These are phyloP conservation scores for Cebidichthys violaceus DNA, from an alignment of 2,113 vertebrate genomes.

Conservation along the genomic window DNA sequence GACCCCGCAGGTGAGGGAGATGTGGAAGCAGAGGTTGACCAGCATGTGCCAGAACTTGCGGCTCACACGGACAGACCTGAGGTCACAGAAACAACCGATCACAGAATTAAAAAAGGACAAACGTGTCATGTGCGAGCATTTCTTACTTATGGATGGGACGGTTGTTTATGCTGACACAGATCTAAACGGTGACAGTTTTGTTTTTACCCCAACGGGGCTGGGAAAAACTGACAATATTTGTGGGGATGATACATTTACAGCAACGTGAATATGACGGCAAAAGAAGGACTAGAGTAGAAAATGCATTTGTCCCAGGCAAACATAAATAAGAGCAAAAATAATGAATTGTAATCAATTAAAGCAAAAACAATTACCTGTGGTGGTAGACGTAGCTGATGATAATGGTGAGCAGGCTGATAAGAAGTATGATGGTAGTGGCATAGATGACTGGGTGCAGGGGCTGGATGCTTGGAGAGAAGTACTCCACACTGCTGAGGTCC, in stretches of 20 bases:
- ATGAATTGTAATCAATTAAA: background rate
- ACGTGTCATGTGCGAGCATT: background rate
- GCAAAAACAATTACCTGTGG: conserved; percentile 86
- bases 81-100: conserved; percentile 53
- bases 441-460: conserved; percentile 94
- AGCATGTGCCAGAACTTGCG: conserved; percentile 98
- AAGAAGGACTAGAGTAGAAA: background rate
- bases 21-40: conserved; percentile 94
- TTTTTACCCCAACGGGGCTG: background rate
- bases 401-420: conserved; percentile 88
- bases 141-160: background rate
- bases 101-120: background rate
- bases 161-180: background rate
- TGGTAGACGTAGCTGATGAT: conserved; percentile 92
- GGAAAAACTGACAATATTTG: background rate
- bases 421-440: conserved; percentile 87
- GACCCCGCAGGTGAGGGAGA: conserved; percentile 92
- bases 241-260: background rate
- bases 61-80: conserved; percentile 90
- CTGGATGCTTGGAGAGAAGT: conserved; percentile 82
- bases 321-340: background rate
- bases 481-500: conserved; percentile 91
- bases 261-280: background rate
- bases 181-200: background rate
- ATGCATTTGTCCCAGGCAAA: background rate